A percentile compares a stretch with the other conserved stretches of the same genome.
Conservation (phyloP, 2,797 vertebrate genomes). For the Centroberyx gerrardi region DNA sequence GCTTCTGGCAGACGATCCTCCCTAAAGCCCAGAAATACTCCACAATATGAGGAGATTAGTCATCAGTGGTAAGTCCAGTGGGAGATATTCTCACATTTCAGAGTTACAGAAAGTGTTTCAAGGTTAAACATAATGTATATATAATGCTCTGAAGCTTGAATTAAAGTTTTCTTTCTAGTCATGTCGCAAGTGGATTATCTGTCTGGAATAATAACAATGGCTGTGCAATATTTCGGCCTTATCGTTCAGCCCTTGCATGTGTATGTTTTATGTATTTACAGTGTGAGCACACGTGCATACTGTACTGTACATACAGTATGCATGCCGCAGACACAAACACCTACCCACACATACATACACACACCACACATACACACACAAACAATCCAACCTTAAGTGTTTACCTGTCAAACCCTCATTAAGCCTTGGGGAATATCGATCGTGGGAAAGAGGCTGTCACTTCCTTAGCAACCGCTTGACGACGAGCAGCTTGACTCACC, state of each 20-base stretch:
- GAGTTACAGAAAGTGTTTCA: conserved; percentile 34
- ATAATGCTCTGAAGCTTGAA: conserved; percentile 15
- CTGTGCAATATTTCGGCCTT: not conserved
- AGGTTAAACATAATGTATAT: conserved; percentile 32
- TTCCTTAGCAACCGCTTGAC: conserved; percentile 43
- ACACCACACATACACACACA: conserved; percentile 18
- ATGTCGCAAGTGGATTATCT: not conserved
- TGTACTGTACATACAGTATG: too few relatives aligned
- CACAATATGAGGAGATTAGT: conserved; percentile 50
- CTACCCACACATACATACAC: not conserved
- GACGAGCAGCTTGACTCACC: conserved; percentile 43
- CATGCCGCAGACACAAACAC: too few relatives aligned
- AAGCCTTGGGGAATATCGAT: conserved; percentile 9
- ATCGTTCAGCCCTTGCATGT: not conserved
- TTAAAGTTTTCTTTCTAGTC: not conserved
- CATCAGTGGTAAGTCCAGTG: conserved; percentile 38
- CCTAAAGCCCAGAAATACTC: conserved; percentile 29
- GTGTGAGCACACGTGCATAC: not conserved
- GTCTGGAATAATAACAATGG: too few relatives aligned
- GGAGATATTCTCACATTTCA: conserved; percentile 45
- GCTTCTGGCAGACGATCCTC: conserved; percentile 34
- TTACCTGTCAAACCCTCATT: conserved; percentile 36
- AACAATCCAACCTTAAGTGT: not conserved
- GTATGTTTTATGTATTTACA: conserved; percentile 7
- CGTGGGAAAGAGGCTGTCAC: conserved; percentile 38